Percentiles rank a stretch among this genome's conserved stretches.
Evolutionary conservation across 2,888 invertebrate genomes (phyloP).

Genomic region (Lumbricus terrestris): DNA sequence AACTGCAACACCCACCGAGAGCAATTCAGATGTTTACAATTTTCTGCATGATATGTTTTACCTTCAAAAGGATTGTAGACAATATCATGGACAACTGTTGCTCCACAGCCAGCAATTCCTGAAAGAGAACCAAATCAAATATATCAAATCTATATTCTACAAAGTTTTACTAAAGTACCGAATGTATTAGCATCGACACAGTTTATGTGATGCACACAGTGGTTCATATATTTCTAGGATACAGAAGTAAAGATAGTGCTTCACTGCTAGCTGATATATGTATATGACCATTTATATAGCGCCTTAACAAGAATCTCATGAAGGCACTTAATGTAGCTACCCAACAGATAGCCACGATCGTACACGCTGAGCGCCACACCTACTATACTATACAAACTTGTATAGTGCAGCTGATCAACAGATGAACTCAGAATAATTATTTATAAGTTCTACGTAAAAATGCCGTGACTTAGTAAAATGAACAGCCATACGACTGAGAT

Average conservation of each 20-base stretch:
- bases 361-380: too few relatives aligned
- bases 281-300: too few relatives aligned
- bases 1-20: background rate
- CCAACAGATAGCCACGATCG: too few relatives aligned
- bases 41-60: background rate
- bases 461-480: too few relatives aligned
- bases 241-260: background rate
- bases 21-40: background rate
- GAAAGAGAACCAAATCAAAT: slow-evolving; percentile 38
- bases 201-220: background rate
- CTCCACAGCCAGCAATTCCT: slow-evolving; percentile 82
- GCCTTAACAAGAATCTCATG: too few relatives aligned
- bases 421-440: too few relatives aligned
- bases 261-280: background rate
- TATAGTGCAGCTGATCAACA: too few relatives aligned
- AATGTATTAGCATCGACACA: background rate
- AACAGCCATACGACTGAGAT: too few relatives aligned
- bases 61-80: slow-evolving; percentile 98
- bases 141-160: background rate
- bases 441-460: too few relatives aligned
- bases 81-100: slow-evolving; percentile 93
- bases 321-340: too few relatives aligned
- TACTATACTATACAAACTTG: too few relatives aligned
- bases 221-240: background rate
- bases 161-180: background rate